Evolutionary conservation across 2,888 invertebrate genomes (phyloP).

Genomic region (Quadroppia sp.): DNA sequence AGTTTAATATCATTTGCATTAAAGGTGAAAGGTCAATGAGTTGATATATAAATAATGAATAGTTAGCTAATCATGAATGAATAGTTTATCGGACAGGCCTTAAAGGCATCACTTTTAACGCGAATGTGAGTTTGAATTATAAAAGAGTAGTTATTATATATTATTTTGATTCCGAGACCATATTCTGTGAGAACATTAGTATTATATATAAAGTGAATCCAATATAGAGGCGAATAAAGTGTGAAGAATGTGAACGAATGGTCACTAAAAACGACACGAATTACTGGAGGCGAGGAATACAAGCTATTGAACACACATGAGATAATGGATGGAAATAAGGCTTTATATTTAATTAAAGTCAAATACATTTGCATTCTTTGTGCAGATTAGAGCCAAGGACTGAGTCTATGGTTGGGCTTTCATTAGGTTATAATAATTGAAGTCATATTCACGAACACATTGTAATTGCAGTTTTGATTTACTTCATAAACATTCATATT

Average conservation of each 20-base stretch:
- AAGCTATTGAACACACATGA: slow-evolving; percentile 26
- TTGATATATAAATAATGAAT: slow-evolving; percentile 33
- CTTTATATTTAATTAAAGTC: slow-evolving; percentile 25
- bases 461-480: slow-evolving; percentile 28
- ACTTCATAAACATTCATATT: slow-evolving; percentile 10
- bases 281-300: not conserved
- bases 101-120: not conserved
- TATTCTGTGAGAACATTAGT: not conserved
- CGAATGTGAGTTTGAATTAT: not conserved
- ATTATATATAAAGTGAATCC: not conserved
- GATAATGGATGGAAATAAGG: slow-evolving; percentile 20
- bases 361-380: not conserved
- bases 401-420: not conserved
- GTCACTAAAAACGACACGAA: slow-evolving; percentile 28
- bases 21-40: slow-evolving; percentile 19
- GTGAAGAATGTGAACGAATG: not conserved
- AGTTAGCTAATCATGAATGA: slow-evolving; percentile 29
- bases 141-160: not conserved
- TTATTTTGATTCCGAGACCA: not conserved
- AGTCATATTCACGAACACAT: slow-evolving; percentile 10
- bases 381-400: slow-evolving; percentile 11
- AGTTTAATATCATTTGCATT: slow-evolving; percentile 24
- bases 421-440: not conserved
- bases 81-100: slow-evolving; percentile 21
- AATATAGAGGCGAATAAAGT: slow-evolving; percentile 20